phyloP scores from a whole-genome alignment of 2,888 invertebrate species.

The Amphimallon solstitiale region DNA sequence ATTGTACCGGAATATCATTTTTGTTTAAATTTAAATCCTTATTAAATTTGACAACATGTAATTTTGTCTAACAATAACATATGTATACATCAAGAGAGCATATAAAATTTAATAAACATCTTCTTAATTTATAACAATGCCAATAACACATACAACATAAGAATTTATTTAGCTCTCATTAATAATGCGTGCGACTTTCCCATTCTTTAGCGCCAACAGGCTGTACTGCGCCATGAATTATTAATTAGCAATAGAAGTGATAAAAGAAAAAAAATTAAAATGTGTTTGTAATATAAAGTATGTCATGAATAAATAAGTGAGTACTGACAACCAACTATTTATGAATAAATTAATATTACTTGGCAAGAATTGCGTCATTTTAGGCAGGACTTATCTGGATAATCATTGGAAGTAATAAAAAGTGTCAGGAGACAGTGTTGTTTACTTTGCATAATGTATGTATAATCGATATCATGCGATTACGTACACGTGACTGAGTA shows the following conservation, averaged over 20 bases:
- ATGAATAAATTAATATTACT: constrained; percentile 10
- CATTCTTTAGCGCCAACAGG: constrained; percentile 17
- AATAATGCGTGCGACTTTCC: constrained; percentile 4
- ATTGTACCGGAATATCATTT: too few species aligned
- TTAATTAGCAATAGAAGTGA: constrained; percentile 9
- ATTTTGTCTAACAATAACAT: too few species aligned
- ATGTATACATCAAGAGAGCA: too few species aligned
- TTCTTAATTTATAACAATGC: background rate
- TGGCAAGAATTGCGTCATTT: constrained; percentile 2
- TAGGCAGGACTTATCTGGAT: constrained; percentile 10
- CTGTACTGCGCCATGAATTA: constrained; percentile 15
- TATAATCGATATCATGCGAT: constrained; percentile 22
- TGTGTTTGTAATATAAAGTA: constrained; percentile 17
- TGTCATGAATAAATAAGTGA: constrained; percentile 21
- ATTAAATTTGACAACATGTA: too few species aligned
- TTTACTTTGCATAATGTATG: constrained; percentile 29
- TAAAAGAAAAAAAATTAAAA: constrained; percentile 14
- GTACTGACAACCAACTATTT: constrained; percentile 9
- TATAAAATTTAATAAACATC: too few species aligned
- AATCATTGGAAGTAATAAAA: constrained; percentile 24
- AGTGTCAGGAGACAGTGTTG: constrained; percentile 25
- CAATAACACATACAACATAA: background rate
- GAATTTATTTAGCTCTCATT: background rate
- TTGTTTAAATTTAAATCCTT: too few species aligned
- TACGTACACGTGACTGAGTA: constrained; percentile 19